Percentiles rank a stretch among this genome's conserved stretches.
These are phyloP conservation scores for Actenoides hombroni DNA, from an alignment of 2,113 vertebrate genomes.

Conservation along the genomic window DNA sequence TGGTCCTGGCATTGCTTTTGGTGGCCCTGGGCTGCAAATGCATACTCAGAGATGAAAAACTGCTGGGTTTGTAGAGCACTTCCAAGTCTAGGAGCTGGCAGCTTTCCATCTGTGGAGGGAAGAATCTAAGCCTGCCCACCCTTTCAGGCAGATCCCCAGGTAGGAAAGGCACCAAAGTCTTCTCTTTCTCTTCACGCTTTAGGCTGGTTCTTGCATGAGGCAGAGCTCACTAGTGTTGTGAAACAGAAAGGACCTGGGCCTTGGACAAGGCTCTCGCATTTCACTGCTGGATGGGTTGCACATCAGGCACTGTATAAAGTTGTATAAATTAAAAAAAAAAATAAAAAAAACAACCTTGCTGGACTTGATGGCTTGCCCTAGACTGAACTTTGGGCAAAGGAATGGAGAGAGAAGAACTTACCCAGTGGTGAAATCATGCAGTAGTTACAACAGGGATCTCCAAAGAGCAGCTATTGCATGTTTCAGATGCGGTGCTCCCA, in stretches of 20 bases:
- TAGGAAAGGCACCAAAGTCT: neutral
- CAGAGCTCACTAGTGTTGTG: neutral
- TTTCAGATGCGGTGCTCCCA: neutral
- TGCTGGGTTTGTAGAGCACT: neutral
- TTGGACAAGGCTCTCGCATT: neutral
- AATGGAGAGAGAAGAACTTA: neutral
- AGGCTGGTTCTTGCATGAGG: neutral
- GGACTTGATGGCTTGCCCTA: neutral
- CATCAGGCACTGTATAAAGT: no score
- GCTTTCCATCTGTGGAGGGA: neutral
- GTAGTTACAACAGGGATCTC: neutral
- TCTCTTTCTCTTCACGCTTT: neutral
- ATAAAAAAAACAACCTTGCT: neutral
- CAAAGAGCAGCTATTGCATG: neutral
- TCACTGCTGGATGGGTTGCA: neutral
- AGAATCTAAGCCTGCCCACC: neutral
- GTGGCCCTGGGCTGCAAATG: neutral
- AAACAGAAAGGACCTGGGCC: neutral
- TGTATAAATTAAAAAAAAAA: no score
- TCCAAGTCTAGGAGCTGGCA: neutral
- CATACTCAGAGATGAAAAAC: fast-evolving
- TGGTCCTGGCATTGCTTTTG: neutral
- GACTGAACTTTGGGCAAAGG: neutral
- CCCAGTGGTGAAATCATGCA: neutral
- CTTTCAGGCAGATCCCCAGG: neutral